These are phyloP conservation scores for Colaptes auratus DNA, from an alignment of 2,113 vertebrate species.

Conservation along the genomic window DNA sequence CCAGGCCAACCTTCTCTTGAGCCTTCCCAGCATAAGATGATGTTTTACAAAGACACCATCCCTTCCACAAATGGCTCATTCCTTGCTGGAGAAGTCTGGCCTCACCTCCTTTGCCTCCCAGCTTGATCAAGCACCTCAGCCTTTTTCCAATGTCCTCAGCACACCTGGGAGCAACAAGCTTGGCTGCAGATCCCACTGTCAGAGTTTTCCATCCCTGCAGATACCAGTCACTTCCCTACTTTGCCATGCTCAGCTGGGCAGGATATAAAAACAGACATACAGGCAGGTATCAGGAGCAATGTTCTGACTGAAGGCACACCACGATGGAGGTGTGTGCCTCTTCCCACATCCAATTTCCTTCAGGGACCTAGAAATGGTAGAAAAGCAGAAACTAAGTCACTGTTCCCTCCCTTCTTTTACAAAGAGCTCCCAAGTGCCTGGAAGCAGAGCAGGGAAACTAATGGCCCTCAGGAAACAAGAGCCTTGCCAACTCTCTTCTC, in stretches of 20 bases:
- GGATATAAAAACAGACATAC: conserved; percentile 41
- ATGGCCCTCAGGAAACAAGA: not conserved
- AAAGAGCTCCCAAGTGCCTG: not conserved
- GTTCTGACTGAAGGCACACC: not conserved
- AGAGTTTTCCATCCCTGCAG: not conserved
- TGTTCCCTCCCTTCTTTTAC: not conserved
- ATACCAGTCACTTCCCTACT: not conserved
- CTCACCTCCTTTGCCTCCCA: conserved; percentile 6
- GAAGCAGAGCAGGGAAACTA: not conserved
- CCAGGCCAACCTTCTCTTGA: not conserved
- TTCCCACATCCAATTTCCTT: not conserved
- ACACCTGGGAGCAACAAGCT: not conserved
- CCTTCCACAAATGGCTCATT: not conserved
- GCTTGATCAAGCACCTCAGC: not conserved
- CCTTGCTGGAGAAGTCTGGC: not conserved
- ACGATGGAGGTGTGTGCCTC: not conserved
- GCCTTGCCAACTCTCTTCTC: not conserved
- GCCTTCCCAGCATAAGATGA: not conserved
- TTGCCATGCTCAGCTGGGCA: not conserved
- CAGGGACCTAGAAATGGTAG: not conserved
- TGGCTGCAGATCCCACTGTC: not conserved
- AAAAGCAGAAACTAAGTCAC: not conserved
- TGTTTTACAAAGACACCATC: not conserved
- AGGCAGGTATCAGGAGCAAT: not conserved
- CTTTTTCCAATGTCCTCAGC: not conserved